Conservation (phyloP, 2,888 invertebrate species). For the Machimus rusticus region DNA sequence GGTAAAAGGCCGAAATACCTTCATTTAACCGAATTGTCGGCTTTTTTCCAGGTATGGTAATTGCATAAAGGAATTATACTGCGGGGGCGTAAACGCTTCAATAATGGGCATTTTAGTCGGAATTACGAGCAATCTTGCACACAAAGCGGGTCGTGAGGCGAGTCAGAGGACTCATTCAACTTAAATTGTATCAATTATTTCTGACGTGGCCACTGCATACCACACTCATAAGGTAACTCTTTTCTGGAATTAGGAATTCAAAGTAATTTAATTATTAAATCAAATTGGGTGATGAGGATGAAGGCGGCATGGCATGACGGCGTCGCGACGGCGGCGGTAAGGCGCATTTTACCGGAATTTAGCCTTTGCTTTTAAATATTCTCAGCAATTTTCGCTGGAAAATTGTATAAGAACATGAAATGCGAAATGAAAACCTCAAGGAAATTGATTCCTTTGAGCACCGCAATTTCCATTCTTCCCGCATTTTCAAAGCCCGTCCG, state of each 20-base stretch:
- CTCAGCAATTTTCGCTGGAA: background rate
- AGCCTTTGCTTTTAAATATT: background rate
- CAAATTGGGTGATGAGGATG: background rate
- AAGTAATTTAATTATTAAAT: background rate
- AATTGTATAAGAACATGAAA: constrained; percentile 1
- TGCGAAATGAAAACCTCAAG: background rate
- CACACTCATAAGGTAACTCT: background rate
- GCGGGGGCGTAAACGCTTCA: background rate
- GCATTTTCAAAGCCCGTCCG: background rate
- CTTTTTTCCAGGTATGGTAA: background rate
- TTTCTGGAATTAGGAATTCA: background rate
- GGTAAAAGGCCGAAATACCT: background rate
- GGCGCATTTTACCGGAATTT: background rate
- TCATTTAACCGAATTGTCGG: background rate
- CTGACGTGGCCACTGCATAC: background rate
- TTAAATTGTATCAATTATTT: background rate
- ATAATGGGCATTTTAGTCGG: background rate
- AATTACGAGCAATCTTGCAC: background rate
- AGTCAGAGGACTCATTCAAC: background rate
- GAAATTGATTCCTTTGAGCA: background rate
- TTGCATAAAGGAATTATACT: background rate
- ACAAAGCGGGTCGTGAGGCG: background rate
- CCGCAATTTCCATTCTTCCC: background rate
- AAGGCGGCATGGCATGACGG: no score
- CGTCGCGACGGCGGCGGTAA: background rate